phyloP scores from a whole-genome alignment of 2,888 invertebrate genomes.

The Fragum whitleyi region DNA sequence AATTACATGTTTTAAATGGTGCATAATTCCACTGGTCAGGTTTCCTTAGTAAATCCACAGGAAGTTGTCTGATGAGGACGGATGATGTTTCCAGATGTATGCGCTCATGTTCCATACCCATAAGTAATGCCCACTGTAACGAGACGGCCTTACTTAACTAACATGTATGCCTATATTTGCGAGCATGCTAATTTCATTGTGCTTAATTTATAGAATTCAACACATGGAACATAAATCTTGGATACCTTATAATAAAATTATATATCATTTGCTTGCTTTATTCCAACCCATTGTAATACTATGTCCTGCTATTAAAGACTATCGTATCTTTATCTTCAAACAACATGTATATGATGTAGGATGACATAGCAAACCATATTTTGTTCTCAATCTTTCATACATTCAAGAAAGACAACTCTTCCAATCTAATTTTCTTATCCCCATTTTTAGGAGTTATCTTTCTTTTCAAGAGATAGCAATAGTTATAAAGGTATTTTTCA shows the following conservation, averaged over 20 bases:
- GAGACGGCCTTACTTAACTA: constrained; percentile 21
- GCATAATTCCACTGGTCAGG: constrained; percentile 82
- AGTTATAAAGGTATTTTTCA: too few relatives aligned
- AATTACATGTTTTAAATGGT: constrained; percentile 61
- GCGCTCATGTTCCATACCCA: constrained; percentile 85
- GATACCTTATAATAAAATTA: neutral
- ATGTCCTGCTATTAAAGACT: too few relatives aligned
- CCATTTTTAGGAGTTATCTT: too few relatives aligned
- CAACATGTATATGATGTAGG: too few relatives aligned
- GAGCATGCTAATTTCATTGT: neutral
- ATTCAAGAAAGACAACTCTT: too few relatives aligned
- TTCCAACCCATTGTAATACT: too few relatives aligned
- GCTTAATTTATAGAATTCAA: neutral
- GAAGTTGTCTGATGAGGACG: constrained; percentile 83
- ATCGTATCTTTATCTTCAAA: too few relatives aligned
- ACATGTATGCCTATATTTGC: neutral
- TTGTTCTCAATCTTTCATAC: too few relatives aligned
- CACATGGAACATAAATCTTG: neutral
- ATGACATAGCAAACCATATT: too few relatives aligned
- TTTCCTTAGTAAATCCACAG: constrained; percentile 77
- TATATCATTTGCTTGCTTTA: too few relatives aligned
- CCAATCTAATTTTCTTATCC: too few relatives aligned
- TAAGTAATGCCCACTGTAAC: constrained; percentile 82
- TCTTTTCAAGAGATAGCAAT: too few relatives aligned
- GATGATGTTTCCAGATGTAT: constrained; percentile 84